Percentiles rank a stretch among this genome's conserved stretches.
These are phyloP conservation scores for Zaprionus tsacasi DNA, from an alignment of 1,140 invertebrate genomes.

Conservation along the genomic window DNA sequence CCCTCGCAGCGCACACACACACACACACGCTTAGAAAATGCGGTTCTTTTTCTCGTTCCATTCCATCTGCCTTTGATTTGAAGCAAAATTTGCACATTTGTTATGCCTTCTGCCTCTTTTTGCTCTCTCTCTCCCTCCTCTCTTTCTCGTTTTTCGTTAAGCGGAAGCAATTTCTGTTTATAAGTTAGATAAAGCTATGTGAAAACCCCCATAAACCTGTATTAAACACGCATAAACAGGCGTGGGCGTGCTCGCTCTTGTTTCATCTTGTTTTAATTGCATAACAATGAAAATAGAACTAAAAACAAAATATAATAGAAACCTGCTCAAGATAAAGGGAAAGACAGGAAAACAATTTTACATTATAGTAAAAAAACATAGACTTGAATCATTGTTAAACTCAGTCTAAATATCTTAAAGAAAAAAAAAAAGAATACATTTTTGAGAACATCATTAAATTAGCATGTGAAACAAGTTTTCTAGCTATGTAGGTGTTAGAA, in stretches of 20 bases:
- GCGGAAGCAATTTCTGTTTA: conserved; percentile 10
- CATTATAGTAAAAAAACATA: too few species aligned
- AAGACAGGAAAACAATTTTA: background rate
- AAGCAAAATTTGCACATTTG: conserved; percentile 29
- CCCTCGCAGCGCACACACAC: conserved; percentile 44
- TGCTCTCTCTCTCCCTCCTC: background rate
- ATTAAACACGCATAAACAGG: conserved; percentile 4
- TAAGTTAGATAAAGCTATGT: background rate
- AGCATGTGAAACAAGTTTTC: background rate
- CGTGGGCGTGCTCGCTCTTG: conserved; percentile 1
- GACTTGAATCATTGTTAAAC: background rate
- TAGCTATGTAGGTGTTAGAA: background rate
- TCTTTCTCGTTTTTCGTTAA: background rate
- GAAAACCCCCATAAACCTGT: conserved; percentile 5
- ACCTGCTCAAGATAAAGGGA: background rate
- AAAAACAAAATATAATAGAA: background rate
- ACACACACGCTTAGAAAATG: conserved; percentile 25
- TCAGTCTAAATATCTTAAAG: background rate
- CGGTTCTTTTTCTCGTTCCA: conserved; percentile 35
- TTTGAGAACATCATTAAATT: background rate
- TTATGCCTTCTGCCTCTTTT: background rate
- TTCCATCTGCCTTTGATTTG: conserved; percentile 39
- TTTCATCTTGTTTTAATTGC: background rate
- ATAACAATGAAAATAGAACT: background rate
- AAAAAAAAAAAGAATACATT: background rate